Conservation (phyloP, 1,140 invertebrate genomes). For the Papilio glaucus region DNA sequence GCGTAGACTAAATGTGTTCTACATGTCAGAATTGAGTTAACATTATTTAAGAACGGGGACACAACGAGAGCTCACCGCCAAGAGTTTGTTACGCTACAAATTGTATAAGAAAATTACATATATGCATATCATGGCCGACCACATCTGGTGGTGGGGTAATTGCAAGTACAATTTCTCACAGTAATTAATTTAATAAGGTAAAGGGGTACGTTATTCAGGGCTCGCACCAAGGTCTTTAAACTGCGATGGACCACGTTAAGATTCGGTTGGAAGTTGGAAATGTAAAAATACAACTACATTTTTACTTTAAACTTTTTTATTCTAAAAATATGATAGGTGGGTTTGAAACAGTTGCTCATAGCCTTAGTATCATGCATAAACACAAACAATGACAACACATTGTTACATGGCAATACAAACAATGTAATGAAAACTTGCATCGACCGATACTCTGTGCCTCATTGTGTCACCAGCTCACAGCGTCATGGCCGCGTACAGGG, state of each 20-base stretch:
- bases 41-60: conserved; percentile 38
- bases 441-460: background rate
- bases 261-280: too few species aligned
- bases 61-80: conserved; percentile 24
- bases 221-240: too few species aligned
- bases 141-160: too few species aligned
- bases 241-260: too few species aligned
- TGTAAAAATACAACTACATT: too few species aligned
- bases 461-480: conserved; percentile 36
- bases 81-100: background rate
- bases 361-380: background rate
- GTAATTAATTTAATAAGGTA: too few species aligned
- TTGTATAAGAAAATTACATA: background rate
- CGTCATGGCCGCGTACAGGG: conserved; percentile 35
- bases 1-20: conserved; percentile 41
- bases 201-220: too few species aligned
- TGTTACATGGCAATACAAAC: background rate
- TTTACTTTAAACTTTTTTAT: too few species aligned
- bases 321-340: background rate
- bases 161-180: too few species aligned
- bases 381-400: background rate
- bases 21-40: conserved; percentile 45
- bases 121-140: background rate
- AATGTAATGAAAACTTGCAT: background rate
- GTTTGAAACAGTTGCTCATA: background rate